Base-by-base conservation (phyloP, 2,888 invertebrate genomes). In the Eupithecia vulgata region DNA sequence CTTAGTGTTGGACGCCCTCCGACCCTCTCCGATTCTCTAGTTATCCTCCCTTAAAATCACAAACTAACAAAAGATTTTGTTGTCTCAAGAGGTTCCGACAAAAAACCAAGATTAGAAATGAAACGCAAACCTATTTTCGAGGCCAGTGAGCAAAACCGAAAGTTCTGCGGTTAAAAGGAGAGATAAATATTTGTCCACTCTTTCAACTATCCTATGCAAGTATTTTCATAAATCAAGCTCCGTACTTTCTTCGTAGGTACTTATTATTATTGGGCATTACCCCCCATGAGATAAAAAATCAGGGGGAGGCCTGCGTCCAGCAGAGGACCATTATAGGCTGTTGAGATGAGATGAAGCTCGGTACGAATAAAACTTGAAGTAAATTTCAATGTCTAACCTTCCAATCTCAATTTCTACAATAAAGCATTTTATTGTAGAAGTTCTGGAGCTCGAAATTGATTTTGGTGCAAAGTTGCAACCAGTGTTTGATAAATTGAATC, bases 391-490 rank as follows among this genome's bases (percentile, higher is more conserved):
- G 45, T 45, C 21, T n/a, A 21, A 52, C 57, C 21, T 52, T 52
- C 21, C 10, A 21, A 52, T 21, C 57, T 25, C 13, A 57, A 57
- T 57, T 57, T 52, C 48, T 64, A 37, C 4, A 35, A n/a, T n/a
- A n/a, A 64, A 64, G 37, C 5, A 57, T 57, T 57, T 52, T 25
- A 57, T 37, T n/a, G 17, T 12, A n/a, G 35, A 64, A 64, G 37
- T 64, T 35, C 35, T 34, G 62, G 35, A 64, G 62, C 17, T 64
- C 12, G 21, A 64, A 64, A 37, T 64, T n/a, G 10, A 64, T 64
- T 64, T 37, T 64, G 62, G 34, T 57, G 57, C 57, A 52, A 52
- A 52, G 52, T 64, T 64, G 62, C 62, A 64, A 64, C n/a, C 62
- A 35, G 37, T 35, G 62, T n/a, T 64, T 37, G 62, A n/a, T 15